These are phyloP conservation scores for Oncorhynchus keta DNA, from an alignment of 2,113 vertebrate genomes.

Conservation along the genomic window DNA sequence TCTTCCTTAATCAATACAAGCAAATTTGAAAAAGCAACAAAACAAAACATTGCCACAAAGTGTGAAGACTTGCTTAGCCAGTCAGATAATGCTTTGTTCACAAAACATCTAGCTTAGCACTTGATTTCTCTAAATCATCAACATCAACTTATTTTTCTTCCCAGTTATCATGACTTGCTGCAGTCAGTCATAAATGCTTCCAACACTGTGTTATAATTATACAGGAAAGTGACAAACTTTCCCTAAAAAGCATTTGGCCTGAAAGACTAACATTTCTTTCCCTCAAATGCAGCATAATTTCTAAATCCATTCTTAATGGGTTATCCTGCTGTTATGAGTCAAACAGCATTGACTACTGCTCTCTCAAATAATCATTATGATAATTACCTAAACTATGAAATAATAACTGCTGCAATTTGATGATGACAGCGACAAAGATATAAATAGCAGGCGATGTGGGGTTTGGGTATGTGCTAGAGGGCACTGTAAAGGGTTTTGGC, in stretches of 20 bases:
- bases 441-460: conserved; percentile 66
- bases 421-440: conserved; percentile 60
- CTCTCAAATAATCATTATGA: conserved; percentile 63
- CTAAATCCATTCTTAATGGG: conserved; percentile 22
- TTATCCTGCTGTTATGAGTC: conserved; percentile 16
- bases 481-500: conserved; percentile 59
- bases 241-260: conserved; percentile 2
- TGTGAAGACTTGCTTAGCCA: too few relatives aligned
- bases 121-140: too few relatives aligned
- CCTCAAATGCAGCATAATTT: conserved; percentile 31
- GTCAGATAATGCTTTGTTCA: too few relatives aligned
- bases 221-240: background rate
- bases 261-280: background rate
- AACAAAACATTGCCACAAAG: too few relatives aligned
- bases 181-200: too few relatives aligned
- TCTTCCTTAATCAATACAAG: too few relatives aligned
- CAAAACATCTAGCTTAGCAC: too few relatives aligned
- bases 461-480: conserved; percentile 51
- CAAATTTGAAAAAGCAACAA: too few relatives aligned
- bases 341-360: conserved; percentile 37
- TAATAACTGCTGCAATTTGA: conserved; percentile 63
- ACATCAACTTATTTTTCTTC: too few relatives aligned
- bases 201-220: background rate
- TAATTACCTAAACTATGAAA: conserved; percentile 73
- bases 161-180: background rate